Conservation (phyloP, 2,113 vertebrate species). For the Noctilio leporinus region DNA sequence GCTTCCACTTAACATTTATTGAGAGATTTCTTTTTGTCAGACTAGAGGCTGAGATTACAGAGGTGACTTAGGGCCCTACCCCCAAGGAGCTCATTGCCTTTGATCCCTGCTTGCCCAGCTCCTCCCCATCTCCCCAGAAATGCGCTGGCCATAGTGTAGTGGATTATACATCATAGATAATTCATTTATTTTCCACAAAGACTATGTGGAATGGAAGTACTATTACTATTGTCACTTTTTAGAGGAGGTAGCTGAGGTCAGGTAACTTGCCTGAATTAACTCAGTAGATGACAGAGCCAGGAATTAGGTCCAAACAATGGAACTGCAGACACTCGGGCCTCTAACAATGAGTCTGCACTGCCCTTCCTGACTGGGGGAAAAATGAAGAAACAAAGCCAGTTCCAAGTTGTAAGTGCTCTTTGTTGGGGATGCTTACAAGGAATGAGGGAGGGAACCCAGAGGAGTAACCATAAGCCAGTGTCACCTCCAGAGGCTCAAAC, state of each 20-base stretch:
- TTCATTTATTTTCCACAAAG: neutral
- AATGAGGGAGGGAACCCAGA: neutral
- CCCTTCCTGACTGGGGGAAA: neutral
- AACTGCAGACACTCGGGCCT: neutral
- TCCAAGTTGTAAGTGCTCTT: neutral
- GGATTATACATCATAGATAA: no score
- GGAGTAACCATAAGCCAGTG: neutral
- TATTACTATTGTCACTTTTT: neutral
- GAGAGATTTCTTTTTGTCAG: neutral
- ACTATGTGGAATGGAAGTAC: neutral
- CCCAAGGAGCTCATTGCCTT: neutral
- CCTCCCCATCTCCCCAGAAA: neutral
- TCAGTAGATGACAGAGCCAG: neutral
- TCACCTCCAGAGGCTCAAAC: neutral
- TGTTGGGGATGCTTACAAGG: no score
- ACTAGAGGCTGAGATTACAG: neutral
- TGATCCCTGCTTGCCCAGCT: neutral
- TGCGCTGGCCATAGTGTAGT: neutral
- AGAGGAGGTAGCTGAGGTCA: neutral
- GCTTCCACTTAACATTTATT: neutral
- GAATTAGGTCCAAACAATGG: neutral
- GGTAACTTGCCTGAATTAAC: neutral
- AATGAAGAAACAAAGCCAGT: neutral
- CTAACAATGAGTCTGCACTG: fast-evolving
- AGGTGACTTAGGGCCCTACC: neutral